Percentiles rank a stretch among this genome's conserved stretches.
Evolutionary conservation across 2,797 vertebrate genomes (phyloP).

Genomic region (Linurgus olivaceus): DNA sequence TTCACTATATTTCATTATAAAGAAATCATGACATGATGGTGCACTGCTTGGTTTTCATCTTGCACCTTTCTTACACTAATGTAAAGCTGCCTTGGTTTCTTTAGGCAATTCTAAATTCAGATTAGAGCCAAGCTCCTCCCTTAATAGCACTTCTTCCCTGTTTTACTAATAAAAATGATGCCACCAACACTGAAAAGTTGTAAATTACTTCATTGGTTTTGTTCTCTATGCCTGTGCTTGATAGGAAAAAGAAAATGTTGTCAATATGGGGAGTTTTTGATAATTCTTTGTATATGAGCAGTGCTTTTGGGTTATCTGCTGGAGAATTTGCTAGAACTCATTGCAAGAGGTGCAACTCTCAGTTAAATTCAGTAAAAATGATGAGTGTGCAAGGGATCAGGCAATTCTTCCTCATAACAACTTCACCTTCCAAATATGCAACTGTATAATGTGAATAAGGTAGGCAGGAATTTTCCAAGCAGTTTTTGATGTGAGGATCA

Average conservation of each 20-base stretch:
- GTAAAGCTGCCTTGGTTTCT: not conserved
- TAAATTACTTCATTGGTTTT: not conserved
- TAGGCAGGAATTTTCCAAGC: not conserved
- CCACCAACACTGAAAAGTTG: not conserved
- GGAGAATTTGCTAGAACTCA: not conserved
- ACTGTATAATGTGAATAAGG: not conserved
- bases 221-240: not conserved
- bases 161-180: not conserved
- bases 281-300: not conserved
- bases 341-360: not conserved
- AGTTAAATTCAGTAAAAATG: not conserved
- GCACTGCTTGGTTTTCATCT: not conserved
- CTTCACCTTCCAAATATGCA: not conserved
- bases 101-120: not conserved
- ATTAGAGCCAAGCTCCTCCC: not conserved
- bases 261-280: not conserved
- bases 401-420: not conserved
- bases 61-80: not conserved
- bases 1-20: slow-evolving; percentile 35
- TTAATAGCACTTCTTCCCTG: not conserved
- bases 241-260: not conserved
- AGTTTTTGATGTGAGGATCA: not conserved
- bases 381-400: not conserved
- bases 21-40: not conserved
- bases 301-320: not conserved